Evolutionary conservation across 2,797 vertebrate genomes (phyloP), one percentile per base, ranked within the genome.

Genomic region (Acomys russatus): DNA sequence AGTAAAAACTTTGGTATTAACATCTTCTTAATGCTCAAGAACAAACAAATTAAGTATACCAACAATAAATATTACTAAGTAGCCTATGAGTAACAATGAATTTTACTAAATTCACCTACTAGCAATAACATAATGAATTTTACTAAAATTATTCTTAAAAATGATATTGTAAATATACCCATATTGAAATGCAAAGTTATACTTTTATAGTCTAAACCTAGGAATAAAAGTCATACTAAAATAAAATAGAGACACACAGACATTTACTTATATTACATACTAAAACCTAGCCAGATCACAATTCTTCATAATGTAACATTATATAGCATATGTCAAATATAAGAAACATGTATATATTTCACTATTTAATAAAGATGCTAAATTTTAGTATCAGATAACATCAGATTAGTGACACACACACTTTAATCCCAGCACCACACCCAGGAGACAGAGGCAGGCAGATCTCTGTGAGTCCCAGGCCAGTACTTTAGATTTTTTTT

Each of bases 141-240:
- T 92, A 94, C 0, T 91, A 5, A 86, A 95, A 63, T 92, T 82
- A 87, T 74, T 86, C 87, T 92, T 79, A 23, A 97, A 64, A 97
- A 64, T 64, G 56, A 73, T 66, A 90, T 38, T 85, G 3, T 68
- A 66, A 68, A 30, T 73, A 90, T 59, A 51, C 6, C 9, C 38
- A 92, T 86, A 83, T 94, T 91, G 59, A 96, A 85, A 91, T 77
- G 54, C 51, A 91, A 78, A 86, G 56, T 74, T 9, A 91, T 22
- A 38, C 71, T 90, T 96, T 91, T 70, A 91, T 33, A 84, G 8
- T 77, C 7, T 85, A 73, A 96, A 94, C 86, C 33, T 35, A 95
- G 89, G 71, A 96, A 92, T 49, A 73, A 94, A 92, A 92, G 20
- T 68, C 18, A 92, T 63, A 80, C 22, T 91, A 91, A 90, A 91